These are phyloP conservation scores for Parascotia fuliginaria DNA, from an alignment of 2,888 invertebrate species.

Conservation along the genomic window DNA sequence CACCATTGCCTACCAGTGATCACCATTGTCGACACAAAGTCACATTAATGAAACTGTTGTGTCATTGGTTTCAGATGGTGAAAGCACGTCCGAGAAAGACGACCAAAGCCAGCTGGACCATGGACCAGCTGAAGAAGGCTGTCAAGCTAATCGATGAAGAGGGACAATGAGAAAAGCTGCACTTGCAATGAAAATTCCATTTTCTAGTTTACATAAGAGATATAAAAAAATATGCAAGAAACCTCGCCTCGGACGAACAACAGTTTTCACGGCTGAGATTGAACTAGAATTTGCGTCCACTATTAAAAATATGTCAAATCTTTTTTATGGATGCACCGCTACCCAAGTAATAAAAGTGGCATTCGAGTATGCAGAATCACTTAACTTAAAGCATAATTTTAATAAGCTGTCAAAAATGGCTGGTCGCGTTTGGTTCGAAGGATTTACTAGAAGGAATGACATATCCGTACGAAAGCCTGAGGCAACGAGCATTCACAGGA, in stretches of 20 bases:
- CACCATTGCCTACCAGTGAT: too few relatives aligned
- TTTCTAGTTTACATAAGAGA: conserved; percentile 39
- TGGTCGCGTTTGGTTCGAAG: conserved; percentile 37
- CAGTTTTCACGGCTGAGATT: conserved; percentile 32
- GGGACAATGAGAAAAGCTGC: conserved; percentile 42
- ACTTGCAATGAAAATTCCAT: conserved; percentile 20
- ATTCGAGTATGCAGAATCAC: conserved; percentile 32
- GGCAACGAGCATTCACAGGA: conserved; percentile 45
- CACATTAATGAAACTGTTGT: too few relatives aligned
- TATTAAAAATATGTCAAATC: conserved; percentile 40
- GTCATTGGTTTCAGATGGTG: too few relatives aligned
- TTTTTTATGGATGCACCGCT: conserved; percentile 41
- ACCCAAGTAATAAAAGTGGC: conserved; percentile 37
- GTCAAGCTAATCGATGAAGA: conserved; percentile 34
- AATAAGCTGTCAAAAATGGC: conserved; percentile 9
- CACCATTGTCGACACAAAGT: too few relatives aligned
- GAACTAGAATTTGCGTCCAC: conserved; percentile 34
- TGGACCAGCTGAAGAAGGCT: conserved; percentile 14
- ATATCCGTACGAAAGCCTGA: conserved; percentile 39
- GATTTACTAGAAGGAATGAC: conserved; percentile 32
- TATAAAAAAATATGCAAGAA: conserved; percentile 30
- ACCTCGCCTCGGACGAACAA: conserved; percentile 41
- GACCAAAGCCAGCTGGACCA: not conserved
- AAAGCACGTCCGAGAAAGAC: not conserved
- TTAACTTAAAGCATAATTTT: conserved; percentile 8